Evolutionary conservation across 2,888 invertebrate species (phyloP).

Genomic region (Hermaeophaga mercurialis): DNA sequence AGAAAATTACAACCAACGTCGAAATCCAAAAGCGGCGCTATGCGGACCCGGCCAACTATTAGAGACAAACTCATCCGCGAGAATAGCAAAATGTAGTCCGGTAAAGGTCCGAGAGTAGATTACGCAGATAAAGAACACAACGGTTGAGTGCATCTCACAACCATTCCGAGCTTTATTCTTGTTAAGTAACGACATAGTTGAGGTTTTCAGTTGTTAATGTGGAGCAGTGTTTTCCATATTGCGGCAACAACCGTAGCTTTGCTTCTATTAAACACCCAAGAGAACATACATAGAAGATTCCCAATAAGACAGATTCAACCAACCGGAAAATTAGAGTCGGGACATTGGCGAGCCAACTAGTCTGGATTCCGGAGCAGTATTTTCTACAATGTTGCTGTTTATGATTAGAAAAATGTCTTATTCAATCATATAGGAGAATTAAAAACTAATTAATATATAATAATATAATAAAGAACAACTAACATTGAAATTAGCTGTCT

Average conservation of each 20-base stretch:
- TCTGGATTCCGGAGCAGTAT: too few relatives aligned
- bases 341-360: too few relatives aligned
- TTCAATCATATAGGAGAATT: too few relatives aligned
- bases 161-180: constrained; percentile 55
- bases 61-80: constrained; percentile 30
- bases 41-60: constrained; percentile 23
- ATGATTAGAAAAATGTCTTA: too few relatives aligned
- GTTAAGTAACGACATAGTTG: constrained; percentile 57
- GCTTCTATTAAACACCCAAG: constrained; percentile 17
- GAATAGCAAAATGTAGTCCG: constrained; percentile 28
- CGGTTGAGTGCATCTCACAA: constrained; percentile 55
- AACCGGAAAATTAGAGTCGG: constrained; percentile 21
- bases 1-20: constrained; percentile 23
- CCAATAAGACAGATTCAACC: constrained; percentile 17
- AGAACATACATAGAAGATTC: constrained; percentile 25
- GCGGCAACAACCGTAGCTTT: constrained; percentile 26
- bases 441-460: too few relatives aligned
- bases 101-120: constrained; percentile 46
- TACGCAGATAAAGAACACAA: constrained; percentile 57
- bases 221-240: constrained; percentile 41
- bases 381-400: too few relatives aligned
- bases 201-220: constrained; percentile 55
- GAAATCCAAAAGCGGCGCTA: constrained; percentile 19
- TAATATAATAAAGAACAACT: too few relatives aligned
- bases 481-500: too few relatives aligned